Percentiles rank a stretch among this genome's conserved stretches.
Evolutionary conservation across 1,140 invertebrate species (phyloP).

Genomic region (Dolichoris vasculosae): DNA sequence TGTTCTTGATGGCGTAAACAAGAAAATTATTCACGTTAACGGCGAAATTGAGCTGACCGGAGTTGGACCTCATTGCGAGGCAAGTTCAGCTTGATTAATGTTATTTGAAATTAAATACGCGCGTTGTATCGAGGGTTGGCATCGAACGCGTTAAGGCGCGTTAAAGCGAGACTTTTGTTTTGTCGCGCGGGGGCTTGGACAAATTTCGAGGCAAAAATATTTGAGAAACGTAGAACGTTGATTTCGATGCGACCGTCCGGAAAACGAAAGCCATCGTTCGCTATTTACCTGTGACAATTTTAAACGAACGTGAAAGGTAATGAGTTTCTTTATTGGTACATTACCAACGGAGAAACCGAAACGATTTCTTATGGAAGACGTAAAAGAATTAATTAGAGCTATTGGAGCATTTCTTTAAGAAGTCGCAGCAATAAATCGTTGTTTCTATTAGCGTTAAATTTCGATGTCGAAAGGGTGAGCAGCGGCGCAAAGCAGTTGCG

Average conservation of each 20-base stretch:
- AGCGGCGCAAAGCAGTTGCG: not conserved
- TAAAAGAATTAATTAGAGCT: conserved; percentile 39
- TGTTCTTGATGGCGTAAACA: conserved; percentile 32
- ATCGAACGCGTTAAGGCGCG: no score
- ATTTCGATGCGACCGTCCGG: not conserved
- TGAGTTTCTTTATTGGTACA: conserved; percentile 1
- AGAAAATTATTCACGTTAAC: conserved; percentile 46
- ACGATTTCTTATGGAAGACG: conserved; percentile 10
- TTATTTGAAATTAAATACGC: conserved; percentile 12
- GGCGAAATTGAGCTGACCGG: conserved; percentile 26
- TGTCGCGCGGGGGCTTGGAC: no score
- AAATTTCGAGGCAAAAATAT: no score
- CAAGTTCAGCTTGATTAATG: not conserved
- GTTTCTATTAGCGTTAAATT: conserved; percentile 52
- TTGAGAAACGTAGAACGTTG: no score
- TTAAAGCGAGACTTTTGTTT: no score
- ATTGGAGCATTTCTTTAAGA: not conserved
- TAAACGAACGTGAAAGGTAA: not conserved
- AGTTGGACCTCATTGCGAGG: conserved; percentile 5
- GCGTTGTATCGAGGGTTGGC: no score
- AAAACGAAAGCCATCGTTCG: not conserved
- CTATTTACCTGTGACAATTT: no score
- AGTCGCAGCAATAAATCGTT: conserved; percentile 40
- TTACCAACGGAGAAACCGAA: not conserved
- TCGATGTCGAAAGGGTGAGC: conserved; percentile 36